phyloP scores from a whole-genome alignment of 2,797 vertebrate species.

The Tenualosa thibaudeaui region DNA sequence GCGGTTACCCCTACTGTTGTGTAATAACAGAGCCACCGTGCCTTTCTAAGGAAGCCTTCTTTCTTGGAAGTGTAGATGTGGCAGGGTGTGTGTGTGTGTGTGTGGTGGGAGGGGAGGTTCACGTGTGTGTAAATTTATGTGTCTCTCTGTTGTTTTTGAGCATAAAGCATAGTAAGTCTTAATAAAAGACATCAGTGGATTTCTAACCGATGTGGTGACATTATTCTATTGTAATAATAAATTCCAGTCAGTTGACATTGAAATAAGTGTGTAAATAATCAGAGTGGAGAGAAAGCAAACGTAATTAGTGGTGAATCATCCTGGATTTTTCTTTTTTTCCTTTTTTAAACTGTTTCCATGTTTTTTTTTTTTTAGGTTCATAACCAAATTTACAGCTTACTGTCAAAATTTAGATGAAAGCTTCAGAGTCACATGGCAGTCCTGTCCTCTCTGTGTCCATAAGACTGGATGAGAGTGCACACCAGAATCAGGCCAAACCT shows the following conservation, averaged over 20 bases:
- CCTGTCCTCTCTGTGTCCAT: neutral
- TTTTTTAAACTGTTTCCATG: neutral
- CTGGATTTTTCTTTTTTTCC: no score
- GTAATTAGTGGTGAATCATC: no score
- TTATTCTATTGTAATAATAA: no score
- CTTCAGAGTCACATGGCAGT: neutral
- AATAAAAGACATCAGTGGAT: neutral
- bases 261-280: no score
- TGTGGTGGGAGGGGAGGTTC: neutral
- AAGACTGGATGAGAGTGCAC: neutral
- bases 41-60: slow-evolving; percentile 26
- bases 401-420: neutral
- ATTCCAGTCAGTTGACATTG: neutral
- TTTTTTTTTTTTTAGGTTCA: neutral
- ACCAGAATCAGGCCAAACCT: neutral
- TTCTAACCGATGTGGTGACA: neutral
- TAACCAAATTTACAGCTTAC: slow-evolving; percentile 3
- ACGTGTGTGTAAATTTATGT: neutral
- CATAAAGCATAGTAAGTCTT: neutral
- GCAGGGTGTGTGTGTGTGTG: neutral
- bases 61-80: slow-evolving; percentile 15
- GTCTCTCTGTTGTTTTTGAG: no score
- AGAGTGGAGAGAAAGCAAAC: no score
- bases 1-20: neutral
- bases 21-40: slow-evolving; percentile 23